Evolutionary conservation across 2,113 vertebrate genomes (phyloP).

Genomic region (Prochilodus magdalenae): DNA sequence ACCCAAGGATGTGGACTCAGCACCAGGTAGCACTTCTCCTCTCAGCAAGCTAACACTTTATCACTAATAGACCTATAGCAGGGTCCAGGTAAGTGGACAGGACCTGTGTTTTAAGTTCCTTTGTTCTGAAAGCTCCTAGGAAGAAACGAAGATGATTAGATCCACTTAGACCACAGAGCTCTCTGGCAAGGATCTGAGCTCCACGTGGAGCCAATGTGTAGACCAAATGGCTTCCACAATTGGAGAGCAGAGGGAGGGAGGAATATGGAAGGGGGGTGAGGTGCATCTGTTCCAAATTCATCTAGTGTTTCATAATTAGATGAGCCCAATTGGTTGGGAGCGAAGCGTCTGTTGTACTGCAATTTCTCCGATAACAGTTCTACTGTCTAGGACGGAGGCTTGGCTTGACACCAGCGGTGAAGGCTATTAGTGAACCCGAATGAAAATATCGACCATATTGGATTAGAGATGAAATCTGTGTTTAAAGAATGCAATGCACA

Average conservation of each 20-base stretch:
- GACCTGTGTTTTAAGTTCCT: slow-evolving; percentile 21
- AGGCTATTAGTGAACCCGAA: slow-evolving; percentile 66
- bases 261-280: slow-evolving; percentile 54
- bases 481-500: slow-evolving; percentile 59
- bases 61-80: background rate
- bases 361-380: slow-evolving; percentile 69
- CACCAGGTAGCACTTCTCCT: slow-evolving; percentile 46
- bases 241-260: slow-evolving; percentile 64
- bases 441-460: slow-evolving; percentile 71
- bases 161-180: slow-evolving; percentile 68
- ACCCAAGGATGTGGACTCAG: slow-evolving; percentile 71
- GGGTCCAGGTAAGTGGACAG: background rate
- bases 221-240: slow-evolving; percentile 77
- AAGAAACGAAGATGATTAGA: slow-evolving; percentile 60
- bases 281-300: slow-evolving; percentile 80
- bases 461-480: slow-evolving; percentile 59
- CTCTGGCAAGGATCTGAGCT: slow-evolving; percentile 63
- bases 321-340: slow-evolving; percentile 72
- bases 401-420: slow-evolving; percentile 57
- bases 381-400: slow-evolving; percentile 44
- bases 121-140: slow-evolving; percentile 58
- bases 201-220: slow-evolving; percentile 72
- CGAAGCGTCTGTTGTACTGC: slow-evolving; percentile 73
- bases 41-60: slow-evolving; percentile 47
- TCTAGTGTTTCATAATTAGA: slow-evolving; percentile 80